Evolutionary conservation across 2,113 vertebrate species (phyloP), one percentile per base, ranked within the genome.

Genomic region (Psophia crepitans): DNA sequence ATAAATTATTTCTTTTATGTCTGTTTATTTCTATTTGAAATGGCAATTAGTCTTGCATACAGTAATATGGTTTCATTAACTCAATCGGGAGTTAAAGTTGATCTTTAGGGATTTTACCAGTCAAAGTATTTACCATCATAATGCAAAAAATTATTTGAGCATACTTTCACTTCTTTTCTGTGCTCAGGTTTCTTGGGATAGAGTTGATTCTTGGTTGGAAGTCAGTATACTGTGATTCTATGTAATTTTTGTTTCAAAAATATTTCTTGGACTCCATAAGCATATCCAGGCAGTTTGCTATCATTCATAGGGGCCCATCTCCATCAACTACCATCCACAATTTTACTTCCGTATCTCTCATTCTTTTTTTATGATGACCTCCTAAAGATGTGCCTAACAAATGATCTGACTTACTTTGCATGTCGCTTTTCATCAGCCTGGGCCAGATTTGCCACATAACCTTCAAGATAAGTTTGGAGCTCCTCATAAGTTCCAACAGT

Each of bases 401-500:
- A 43, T 4, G 9, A 24, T 12, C 30, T 22, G 79, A 96, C 98
- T 98, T 97, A 98, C 99, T 98, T 97, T 0, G 98, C 98, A 21
- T 99, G 98, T 71, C 98, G 95, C 87, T 98, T 98, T 95, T 98
- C 98, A 84, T 99, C 99, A 46, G 98, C 98, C 22, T 96, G 97
- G 76, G 98, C 98, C 78, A 99, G 98, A 70, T 98, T 98, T 24
- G 98, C 98, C 94, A 99, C 99, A 5, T 99, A 99, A 61, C 98
- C 98, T 86, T 98, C 98, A 56, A 99, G 98, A 85, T 99, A 99
- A 7, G 97, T 98, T 93, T 99, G 99, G 56, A 99, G 98, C 94
- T 99, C 99, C 94, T 99, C 99, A 9, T 99, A 99, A 8, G 99
- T 99, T 79, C 99, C 99, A 37, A 99, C 99, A 32, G 99, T 99